Conservation (phyloP, 1,140 invertebrate species). For the Eumaeus atala region DNA sequence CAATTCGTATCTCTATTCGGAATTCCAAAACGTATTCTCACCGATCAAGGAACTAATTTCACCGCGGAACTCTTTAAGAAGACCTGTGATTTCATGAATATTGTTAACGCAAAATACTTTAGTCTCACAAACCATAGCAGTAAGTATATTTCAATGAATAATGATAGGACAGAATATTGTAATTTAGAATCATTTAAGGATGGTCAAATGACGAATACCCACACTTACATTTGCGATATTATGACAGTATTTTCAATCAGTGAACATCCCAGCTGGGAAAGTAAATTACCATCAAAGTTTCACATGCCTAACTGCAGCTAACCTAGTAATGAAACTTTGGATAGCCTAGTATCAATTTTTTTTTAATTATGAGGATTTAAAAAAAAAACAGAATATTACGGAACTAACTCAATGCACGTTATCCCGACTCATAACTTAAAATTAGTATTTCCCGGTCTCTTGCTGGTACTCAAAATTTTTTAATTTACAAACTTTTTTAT, state of each 20-base stretch:
- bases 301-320: no score
- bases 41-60: conserved; percentile 19
- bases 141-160: conserved; percentile 22
- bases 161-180: conserved; percentile 20
- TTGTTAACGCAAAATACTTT: conserved; percentile 61
- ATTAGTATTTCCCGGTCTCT: no score
- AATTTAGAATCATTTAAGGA: conserved; percentile 7
- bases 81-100: conserved; percentile 13
- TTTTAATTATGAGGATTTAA: no score
- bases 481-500: no score
- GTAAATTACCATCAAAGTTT: conserved; percentile 11
- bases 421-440: no score
- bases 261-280: conserved; percentile 16
- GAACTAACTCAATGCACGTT: no score
- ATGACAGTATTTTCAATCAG: neutral
- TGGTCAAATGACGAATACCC: conserved; percentile 32
- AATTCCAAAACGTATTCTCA: conserved; percentile 17
- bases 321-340: no score
- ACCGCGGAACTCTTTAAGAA: conserved; percentile 16
- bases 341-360: no score
- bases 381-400: no score
- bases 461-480: no score
- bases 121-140: conserved; percentile 16
- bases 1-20: conserved; percentile 18
- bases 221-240: conserved; percentile 7